Conservation (phyloP, 2,888 invertebrate genomes). For the Megalurothrips usitatus region DNA sequence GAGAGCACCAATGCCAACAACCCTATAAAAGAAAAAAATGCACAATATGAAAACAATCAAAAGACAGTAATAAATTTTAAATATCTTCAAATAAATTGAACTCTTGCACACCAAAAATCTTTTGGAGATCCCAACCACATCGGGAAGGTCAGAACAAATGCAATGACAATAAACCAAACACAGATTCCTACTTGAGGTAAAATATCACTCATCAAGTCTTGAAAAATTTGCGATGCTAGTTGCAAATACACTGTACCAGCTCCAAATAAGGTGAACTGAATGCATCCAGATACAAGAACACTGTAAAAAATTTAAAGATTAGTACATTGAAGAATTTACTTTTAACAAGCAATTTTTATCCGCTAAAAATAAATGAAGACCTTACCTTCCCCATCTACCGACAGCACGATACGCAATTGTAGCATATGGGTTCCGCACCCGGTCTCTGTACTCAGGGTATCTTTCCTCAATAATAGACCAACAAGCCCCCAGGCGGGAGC, state of each 20-base stretch:
- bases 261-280: constrained; percentile 63
- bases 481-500: constrained; percentile 61
- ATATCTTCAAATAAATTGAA: not conserved
- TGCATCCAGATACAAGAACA: constrained; percentile 54
- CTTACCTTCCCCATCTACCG: constrained; percentile 57
- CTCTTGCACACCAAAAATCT: constrained; percentile 60
- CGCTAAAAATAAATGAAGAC: not conserved
- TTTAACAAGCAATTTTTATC: not conserved
- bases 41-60: not conserved
- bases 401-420: constrained; percentile 60
- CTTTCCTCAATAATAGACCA: constrained; percentile 66
- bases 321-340: not conserved
- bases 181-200: constrained; percentile 56
- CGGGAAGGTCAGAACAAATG: constrained; percentile 55
- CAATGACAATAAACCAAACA: constrained; percentile 60
- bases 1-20: constrained; percentile 60
- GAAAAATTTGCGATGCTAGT: constrained; percentile 60
- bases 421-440: constrained; percentile 62
- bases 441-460: constrained; percentile 55
- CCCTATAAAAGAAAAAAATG: constrained; percentile 45
- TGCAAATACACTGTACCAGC: constrained; percentile 62
- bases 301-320: constrained; percentile 41
- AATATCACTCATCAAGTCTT: constrained; percentile 52
- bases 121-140: constrained; percentile 66
- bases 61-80: not conserved